Conservation (phyloP, 2,113 vertebrate species). For the Colaptes auratus region DNA sequence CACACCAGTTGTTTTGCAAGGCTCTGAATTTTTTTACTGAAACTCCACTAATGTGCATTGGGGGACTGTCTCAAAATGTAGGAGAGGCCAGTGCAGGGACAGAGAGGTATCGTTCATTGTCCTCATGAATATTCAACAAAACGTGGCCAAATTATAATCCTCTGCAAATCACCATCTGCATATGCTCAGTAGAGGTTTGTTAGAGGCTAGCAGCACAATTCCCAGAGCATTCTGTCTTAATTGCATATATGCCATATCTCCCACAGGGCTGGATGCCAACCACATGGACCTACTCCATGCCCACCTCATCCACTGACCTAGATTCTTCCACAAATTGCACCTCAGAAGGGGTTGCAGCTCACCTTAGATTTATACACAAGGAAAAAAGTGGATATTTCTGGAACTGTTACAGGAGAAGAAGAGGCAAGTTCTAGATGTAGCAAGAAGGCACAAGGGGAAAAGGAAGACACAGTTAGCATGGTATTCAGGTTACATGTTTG, state of each 20-base stretch:
- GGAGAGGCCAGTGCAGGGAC: constrained; percentile 49
- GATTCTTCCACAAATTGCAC: constrained; percentile 28
- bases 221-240: constrained; percentile 71
- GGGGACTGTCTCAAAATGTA: constrained; percentile 46
- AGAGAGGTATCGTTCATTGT: constrained; percentile 68
- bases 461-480: neutral
- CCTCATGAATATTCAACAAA: constrained; percentile 73
- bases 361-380: neutral
- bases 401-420: neutral
- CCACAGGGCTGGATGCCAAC: constrained; percentile 64
- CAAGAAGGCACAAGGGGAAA: neutral
- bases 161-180: constrained; percentile 73
- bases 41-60: constrained; percentile 25
- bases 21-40: neutral
- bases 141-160: constrained; percentile 66
- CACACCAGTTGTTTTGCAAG: constrained; percentile 23
- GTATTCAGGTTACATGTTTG: neutral
- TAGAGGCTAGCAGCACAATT: constrained; percentile 65
- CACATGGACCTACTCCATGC: constrained; percentile 57
- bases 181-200: constrained; percentile 62
- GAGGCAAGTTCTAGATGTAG: neutral
- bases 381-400: neutral
- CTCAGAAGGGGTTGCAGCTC: constrained; percentile 18
- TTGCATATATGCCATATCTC: constrained; percentile 63
- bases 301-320: constrained; percentile 57